Evolutionary conservation across 2,797 vertebrate genomes (phyloP), one percentile per base, ranked within the genome.

Genomic region (Tragelaphus eurycerus): DNA sequence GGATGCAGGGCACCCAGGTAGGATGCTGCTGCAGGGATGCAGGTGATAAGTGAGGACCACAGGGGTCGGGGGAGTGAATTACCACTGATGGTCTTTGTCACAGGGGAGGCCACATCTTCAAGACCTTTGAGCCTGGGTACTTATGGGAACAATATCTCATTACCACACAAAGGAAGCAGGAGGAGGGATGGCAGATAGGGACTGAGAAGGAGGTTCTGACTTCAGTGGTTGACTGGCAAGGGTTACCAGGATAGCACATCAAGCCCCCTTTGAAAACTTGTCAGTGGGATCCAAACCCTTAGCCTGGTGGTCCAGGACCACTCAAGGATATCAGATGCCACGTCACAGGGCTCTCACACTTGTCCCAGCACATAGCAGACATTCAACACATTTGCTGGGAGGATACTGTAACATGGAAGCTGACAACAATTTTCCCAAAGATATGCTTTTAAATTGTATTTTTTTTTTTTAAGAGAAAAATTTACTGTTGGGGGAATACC

Each of bases 1-100:
- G n/a, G 52, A 31, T 4, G 4, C 13, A 17, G 50, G 50, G n/a
- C 2, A 0, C 5, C 25, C 64, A 50, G 55, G 38, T 1, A 9
- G 19, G 38, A 46, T 34, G 50, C 16, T 34, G 21, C 1, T 2
- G 38, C 2, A 2, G 43, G 13, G 1, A 13, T 5, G 25, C n/a
- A n/a, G n/a, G n/a, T n/a, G n/a, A n/a, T n/a, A n/a, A 48, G 52
- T 12, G 25, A 15, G 52, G 38, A n/a, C 38, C 9, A 31, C 4
- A 25, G 55, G 25, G 27, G 19, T 46, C 2, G 27, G 90, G 38
- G 81, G 1, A 23, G 7, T 19, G 46, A 64, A 13, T n/a, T 21
- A 14, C 25, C 48, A 43, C 12, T 0, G 52, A 29, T 1, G 46
- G 46, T 43, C 71, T 85, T 6, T 54, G 64, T 89, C 67, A 54